Base-by-base conservation (phyloP, 1,140 invertebrate species). In the Pollicipes pollicipes region DNA sequence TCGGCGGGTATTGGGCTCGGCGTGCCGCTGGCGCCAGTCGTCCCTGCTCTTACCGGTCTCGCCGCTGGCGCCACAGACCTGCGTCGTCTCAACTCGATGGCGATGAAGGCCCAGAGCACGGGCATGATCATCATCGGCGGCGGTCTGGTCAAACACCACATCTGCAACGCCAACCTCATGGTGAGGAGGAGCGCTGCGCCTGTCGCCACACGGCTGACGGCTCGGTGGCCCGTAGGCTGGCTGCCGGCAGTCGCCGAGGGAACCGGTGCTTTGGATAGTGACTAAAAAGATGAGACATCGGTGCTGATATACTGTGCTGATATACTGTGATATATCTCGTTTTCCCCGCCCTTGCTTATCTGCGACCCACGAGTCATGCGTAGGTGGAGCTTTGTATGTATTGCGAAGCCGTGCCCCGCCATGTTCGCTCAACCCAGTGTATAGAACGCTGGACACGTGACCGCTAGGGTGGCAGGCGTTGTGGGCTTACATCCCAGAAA, bases 71-170 rank as follows among this genome's bases (percentile, higher is more conserved):
- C 80, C 78, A 64, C 77, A 88, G 97, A 99, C 83, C 83, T 99
- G 71, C 82, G 87, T 71, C 83, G 90, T 72, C 79, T 99, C 17
- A 99, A 99, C 81, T 88, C 88, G 31, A 93, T 98, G 84, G 91
- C 97, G n/a, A 89, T 97, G 1, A 93, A 93, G 81, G 91, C 96
- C 4, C 81, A 87, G 26, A 90, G 95, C 76, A 90, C 90, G 69
- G 97, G 97, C n/a, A 91, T 98, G 84, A 90, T 99, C 58, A 97
- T 99, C 75, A 80, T 99, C 66, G 97, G 97, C 17, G 96, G 96
- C 67, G 96, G 97, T 16, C 81, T 99, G 0, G 85, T 98, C n/a
- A 99, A 99, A 81, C 97, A 99, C 83, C 97, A 99, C 78, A 98
- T 98, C 72, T 97, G 93, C 79, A 97, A 97, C 83, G 93, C 94